These are phyloP conservation scores for Drosophila guanche DNA, from an alignment of 1,140 invertebrate genomes.

Conservation along the genomic window DNA sequence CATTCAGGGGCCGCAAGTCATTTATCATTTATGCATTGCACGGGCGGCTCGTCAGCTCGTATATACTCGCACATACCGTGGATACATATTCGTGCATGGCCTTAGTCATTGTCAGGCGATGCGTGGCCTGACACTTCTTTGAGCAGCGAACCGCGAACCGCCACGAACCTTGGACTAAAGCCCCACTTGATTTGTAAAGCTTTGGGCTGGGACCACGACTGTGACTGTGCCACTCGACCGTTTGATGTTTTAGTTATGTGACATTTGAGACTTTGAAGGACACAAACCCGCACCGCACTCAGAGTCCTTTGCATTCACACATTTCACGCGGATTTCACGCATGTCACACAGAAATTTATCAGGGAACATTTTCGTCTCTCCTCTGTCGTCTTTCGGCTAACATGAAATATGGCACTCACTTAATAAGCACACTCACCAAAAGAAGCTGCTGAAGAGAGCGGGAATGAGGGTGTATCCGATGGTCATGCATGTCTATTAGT, in stretches of 20 bases:
- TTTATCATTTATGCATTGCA: slow-evolving; percentile 79
- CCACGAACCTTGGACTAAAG: slow-evolving; percentile 45
- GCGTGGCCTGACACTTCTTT: slow-evolving; percentile 67
- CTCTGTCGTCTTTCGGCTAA: slow-evolving; percentile 10
- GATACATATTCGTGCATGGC: slow-evolving; percentile 5
- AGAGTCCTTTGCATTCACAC: slow-evolving; percentile 37
- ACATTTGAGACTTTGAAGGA: slow-evolving; percentile 76
- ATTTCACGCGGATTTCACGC: slow-evolving; percentile 55
- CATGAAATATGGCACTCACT: slow-evolving; percentile 68
- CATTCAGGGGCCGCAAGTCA: slow-evolving; percentile 63
- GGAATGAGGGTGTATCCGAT: slow-evolving; percentile 17
- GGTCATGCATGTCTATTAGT: slow-evolving; percentile 65
- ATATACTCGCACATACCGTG: slow-evolving; percentile 9
- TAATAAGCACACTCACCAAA: slow-evolving; percentile 61
- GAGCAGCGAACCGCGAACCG: slow-evolving; percentile 56
- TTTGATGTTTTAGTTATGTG: slow-evolving; percentile 68
- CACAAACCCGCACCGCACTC: slow-evolving; percentile 20
- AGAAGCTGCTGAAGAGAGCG: slow-evolving; percentile 7
- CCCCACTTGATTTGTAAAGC: slow-evolving; percentile 76
- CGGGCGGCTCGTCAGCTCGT: neutral
- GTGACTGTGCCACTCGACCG: slow-evolving; percentile 44
- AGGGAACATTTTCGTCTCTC: slow-evolving; percentile 28
- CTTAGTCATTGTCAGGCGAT: slow-evolving; percentile 47
- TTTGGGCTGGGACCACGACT: neutral
- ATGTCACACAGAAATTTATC: slow-evolving; percentile 64